Percentiles rank a stretch among this genome's conserved stretches.
Conservation (phyloP, 2,797 vertebrate genomes). For the Trachops cirrhosus region DNA sequence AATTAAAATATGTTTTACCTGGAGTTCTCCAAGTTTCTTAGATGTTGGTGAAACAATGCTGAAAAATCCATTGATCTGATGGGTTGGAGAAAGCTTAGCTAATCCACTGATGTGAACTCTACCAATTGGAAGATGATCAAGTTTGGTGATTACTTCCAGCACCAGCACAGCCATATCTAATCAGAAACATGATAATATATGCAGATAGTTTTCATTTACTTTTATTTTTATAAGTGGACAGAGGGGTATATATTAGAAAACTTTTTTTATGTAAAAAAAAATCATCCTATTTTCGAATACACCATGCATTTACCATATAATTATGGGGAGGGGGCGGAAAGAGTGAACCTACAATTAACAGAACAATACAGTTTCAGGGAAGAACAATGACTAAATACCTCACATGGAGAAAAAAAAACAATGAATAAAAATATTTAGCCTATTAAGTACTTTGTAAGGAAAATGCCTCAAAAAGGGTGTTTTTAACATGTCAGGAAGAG, state of each 20-base stretch:
- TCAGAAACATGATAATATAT: neutral
- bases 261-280: slow-evolving; percentile 42
- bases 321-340: neutral
- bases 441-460: slow-evolving; percentile 31
- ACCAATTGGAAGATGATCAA: slow-evolving; percentile 90
- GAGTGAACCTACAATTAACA: neutral
- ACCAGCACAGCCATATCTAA: slow-evolving; percentile 95
- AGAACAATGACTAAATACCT: neutral
- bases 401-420: neutral
- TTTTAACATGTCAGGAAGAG: neutral
- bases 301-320: neutral
- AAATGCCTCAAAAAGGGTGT: neutral
- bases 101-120: slow-evolving; percentile 88
- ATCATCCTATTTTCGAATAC: slow-evolving; percentile 45
- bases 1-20: slow-evolving; percentile 83
- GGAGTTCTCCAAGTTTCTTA: slow-evolving; percentile 95
- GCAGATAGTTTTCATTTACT: slow-evolving; percentile 15
- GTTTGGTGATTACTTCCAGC: slow-evolving; percentile 91
- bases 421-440: slow-evolving; percentile 9
- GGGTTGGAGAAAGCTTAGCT: slow-evolving; percentile 88
- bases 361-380: slow-evolving; percentile 32
- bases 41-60: slow-evolving; percentile 90
- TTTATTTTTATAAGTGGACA: neutral
- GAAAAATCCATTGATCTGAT: slow-evolving; percentile 91
- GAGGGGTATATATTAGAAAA: neutral